phyloP scores from a whole-genome alignment of 2,113 vertebrate genomes.

The Acrocephalus kingi region DNA sequence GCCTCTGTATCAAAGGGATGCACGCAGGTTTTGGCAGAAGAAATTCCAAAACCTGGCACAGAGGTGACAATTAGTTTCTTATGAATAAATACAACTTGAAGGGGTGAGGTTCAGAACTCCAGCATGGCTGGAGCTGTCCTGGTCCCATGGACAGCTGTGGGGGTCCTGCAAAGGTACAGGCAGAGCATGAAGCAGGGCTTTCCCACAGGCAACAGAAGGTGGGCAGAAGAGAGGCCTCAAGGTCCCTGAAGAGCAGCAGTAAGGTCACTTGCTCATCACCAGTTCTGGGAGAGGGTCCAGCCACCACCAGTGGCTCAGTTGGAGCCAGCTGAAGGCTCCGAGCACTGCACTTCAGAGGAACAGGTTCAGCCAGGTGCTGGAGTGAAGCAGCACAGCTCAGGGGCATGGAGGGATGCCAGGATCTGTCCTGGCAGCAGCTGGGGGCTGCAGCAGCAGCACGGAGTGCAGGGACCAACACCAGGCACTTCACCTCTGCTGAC shows the following conservation, averaged over 20 bases:
- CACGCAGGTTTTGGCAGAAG: neutral
- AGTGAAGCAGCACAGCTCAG: neutral
- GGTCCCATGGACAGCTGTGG: neutral
- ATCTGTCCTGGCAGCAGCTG: neutral
- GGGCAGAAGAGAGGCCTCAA: neutral
- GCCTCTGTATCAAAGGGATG: neutral
- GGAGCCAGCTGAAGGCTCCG: neutral
- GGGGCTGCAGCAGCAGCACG: neutral
- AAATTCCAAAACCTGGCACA: neutral
- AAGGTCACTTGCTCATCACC: neutral
- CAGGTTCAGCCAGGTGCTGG: fast-evolving
- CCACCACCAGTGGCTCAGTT: fast-evolving
- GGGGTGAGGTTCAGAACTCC: neutral
- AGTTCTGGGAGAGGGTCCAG: neutral
- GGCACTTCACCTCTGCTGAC: neutral
- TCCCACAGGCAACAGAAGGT: neutral
- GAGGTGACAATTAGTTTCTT: neutral
- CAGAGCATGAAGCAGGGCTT: neutral
- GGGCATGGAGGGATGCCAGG: neutral
- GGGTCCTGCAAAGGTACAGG: neutral
- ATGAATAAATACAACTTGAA: neutral
- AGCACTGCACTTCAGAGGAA: fast-evolving
- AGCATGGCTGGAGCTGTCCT: fast-evolving
- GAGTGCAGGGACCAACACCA: fast-evolving
- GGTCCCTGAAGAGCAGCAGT: neutral